Base-by-base conservation (phyloP, 1,140 invertebrate genomes). In the Battus philenor region DNA sequence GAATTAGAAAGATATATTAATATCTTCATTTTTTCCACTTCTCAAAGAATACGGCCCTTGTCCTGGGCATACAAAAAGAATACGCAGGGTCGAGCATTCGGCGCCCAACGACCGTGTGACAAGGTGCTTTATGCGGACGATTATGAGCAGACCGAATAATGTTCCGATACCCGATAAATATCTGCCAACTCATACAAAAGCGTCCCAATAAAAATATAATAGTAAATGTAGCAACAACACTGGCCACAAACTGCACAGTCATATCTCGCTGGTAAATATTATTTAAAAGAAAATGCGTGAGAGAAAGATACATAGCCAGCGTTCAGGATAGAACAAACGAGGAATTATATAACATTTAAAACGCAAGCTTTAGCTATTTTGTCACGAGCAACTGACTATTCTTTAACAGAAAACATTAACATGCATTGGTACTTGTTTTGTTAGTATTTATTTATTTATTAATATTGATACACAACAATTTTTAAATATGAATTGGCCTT, bases 1-100 rank as follows among this genome's bases (percentile, higher is more conserved):
- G 72, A 79, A 82, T 85, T 82, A 82, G 78, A 81, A 80, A 80
- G 80, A 84, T 82, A 82, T 80, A 82, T 80, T 84, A 82, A 84
- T 84, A 82, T 85, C 80, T 85, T 80, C 60, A 82, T 85, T 85
- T 82, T 85, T 85, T 85, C 80, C 78, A 82, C 70, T 66, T 76
- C 73, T 69, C 78, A 62, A 71, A 81, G 77, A 84, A 81, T 83
- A 83, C 50, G 56, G 62, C 59, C 70, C 73, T 68, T 65, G 68
- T 61, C 57, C 72, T 51, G 61, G 59, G 57, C 68, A 53, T 59
- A 82, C 76, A 85, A 85, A 85, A 85, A 82, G 80, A 78, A 72
- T 69, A 70, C 44, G 54, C 58, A 59, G 74, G 63, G 61, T 68
- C 63, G 38, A 24, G 24, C 67, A 74, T 76, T 76, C 64, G 69